phyloP scores from a whole-genome alignment of 2,113 vertebrate genomes.

The Argyrosomus japonicus region DNA sequence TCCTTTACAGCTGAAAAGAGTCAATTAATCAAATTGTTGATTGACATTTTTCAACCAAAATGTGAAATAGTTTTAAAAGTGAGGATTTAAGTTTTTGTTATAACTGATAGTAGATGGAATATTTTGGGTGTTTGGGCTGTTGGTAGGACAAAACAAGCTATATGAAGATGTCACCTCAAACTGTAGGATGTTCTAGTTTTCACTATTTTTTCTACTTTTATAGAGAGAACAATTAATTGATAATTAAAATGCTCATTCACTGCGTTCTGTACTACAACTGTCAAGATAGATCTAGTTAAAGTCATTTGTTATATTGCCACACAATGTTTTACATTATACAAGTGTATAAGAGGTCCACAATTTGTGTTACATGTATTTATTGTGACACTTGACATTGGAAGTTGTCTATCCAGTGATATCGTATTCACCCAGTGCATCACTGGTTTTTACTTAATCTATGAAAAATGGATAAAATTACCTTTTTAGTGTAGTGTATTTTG shows the following conservation, averaged over 20 bases:
- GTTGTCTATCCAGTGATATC: neutral
- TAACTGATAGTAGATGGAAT: neutral
- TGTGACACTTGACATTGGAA: neutral
- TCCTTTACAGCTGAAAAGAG: neutral
- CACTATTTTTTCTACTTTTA: neutral
- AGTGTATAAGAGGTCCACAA: no score
- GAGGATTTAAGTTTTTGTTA: neutral
- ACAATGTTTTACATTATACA: neutral
- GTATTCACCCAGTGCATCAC: neutral
- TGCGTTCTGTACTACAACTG: neutral
- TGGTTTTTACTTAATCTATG: neutral
- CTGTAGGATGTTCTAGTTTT: neutral
- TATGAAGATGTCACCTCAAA: neutral
- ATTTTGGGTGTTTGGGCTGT: neutral
- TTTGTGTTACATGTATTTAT: neutral
- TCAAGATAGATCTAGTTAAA: neutral
- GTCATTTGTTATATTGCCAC: neutral
- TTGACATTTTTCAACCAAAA: neutral
- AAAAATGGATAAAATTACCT: neutral
- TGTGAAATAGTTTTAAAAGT: neutral
- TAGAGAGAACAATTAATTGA: neutral
- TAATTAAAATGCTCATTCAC: neutral
- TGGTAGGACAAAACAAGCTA: neutral
- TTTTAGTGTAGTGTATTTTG: neutral
- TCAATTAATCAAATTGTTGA: neutral